Evolutionary conservation across 2,113 vertebrate species (phyloP).

Genomic region (Telmatochromis brichardi): DNA sequence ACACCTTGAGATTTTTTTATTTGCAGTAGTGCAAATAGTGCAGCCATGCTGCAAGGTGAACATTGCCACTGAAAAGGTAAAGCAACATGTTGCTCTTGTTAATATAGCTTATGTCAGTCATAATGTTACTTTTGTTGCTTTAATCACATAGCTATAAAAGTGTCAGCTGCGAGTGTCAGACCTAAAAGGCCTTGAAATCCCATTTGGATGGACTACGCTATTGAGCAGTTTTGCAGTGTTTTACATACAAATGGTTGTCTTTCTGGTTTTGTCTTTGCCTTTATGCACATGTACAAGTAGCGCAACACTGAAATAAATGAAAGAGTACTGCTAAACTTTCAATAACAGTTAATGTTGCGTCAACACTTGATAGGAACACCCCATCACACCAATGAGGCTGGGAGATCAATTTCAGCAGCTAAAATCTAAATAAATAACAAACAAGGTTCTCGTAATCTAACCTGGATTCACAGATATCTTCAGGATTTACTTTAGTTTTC

Average conservation of each 20-base stretch:
- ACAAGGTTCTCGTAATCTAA: neutral
- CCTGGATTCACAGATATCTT: neutral
- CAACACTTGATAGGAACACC: neutral
- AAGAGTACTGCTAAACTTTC: neutral
- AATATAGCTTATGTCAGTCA: neutral
- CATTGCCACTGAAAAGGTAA: neutral
- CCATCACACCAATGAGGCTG: neutral
- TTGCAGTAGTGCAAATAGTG: neutral
- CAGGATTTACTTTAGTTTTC: neutral
- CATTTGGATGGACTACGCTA: neutral
- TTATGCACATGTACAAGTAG: neutral
- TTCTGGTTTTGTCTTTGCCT: neutral
- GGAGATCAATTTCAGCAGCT: neutral
- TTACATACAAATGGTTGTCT: neutral
- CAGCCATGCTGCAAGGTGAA: neutral
- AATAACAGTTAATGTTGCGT: neutral
- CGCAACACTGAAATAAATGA: neutral
- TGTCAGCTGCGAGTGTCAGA: neutral
- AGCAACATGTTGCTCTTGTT: neutral
- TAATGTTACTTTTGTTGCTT: neutral
- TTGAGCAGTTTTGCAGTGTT: neutral
- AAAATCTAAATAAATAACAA: neutral
- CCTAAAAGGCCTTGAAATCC: neutral
- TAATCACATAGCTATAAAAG: neutral
- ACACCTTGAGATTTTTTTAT: neutral